Conservation (phyloP, 2,797 vertebrate genomes). For the Danio albolineatus region DNA sequence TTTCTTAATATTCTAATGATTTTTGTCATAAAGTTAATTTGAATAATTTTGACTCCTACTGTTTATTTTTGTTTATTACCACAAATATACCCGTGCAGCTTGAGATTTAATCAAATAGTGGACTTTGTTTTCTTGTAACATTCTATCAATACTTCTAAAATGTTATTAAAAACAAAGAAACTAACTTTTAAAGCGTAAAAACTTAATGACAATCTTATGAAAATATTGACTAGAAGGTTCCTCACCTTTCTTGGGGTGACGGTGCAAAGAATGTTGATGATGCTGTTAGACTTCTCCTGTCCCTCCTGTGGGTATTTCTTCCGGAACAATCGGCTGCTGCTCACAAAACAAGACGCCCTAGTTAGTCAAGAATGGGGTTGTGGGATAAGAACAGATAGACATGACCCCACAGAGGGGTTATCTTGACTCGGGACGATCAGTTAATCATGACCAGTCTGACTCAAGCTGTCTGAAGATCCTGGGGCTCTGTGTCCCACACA, state of each 20-base stretch:
- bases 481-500: constrained; percentile 48
- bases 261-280: constrained; percentile 84
- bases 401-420: constrained; percentile 19
- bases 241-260: constrained; percentile 83
- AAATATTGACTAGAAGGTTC: neutral
- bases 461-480: constrained; percentile 24
- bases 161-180: too few species aligned
- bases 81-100: too few species aligned
- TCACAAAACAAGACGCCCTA: constrained; percentile 36
- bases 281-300: constrained; percentile 86
- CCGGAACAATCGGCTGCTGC: constrained; percentile 83
- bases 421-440: constrained; percentile 39
- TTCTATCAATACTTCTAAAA: too few species aligned
- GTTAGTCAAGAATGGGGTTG: constrained; percentile 24
- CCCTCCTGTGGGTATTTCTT: constrained; percentile 83
- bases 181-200: too few species aligned
- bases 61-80: too few species aligned
- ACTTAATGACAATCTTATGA: neutral
- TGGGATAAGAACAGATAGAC: constrained; percentile 6
- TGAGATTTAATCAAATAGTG: neutral
- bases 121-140: too few species aligned
- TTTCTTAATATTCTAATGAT: too few species aligned
- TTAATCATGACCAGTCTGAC: constrained; percentile 28
- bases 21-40: too few species aligned
- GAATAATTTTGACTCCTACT: too few species aligned